Base-by-base conservation (phyloP, 2,113 vertebrate species). In the Rafetus swinhoei region DNA sequence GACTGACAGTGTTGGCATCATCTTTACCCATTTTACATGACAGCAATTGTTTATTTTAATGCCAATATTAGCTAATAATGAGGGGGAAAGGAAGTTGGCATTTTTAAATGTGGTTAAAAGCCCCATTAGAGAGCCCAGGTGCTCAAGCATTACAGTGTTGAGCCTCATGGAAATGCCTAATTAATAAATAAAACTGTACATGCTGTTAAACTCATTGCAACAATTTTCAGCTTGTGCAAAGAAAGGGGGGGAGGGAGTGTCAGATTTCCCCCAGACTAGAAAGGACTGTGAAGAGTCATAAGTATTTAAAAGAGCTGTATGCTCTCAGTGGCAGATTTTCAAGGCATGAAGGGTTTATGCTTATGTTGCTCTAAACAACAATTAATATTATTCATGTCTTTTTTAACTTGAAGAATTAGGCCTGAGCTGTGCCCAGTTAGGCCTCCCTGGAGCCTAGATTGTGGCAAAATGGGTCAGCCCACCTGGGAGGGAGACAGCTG, bases 401-500 rank as follows among this genome's bases (percentile, higher is more conserved):
- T 86, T 84, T 89, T 93, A 93, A 93, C 50, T 69, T 87, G 27
- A n/a, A 84, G 18, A 18, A 19, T 18, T 45, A 25, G 52, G 54
- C 60, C 84, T 45, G 16, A 82, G 90, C 82, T 81, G 9, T 1
- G 21, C 76, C 93, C 62, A 72, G 84, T 91, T 91, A 92, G 92
- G 86, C 86, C 88, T 93, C 92, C 81, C 21, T 74, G 57, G 96
- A 96, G 90, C 87, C 81, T 84, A 79, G 85, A 94, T 82, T 87
- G 24, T 90, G 93, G 87, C 82, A 94, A 81, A 88, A 29, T 90
- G 69, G 85, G 95, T 95, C 96, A 95, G 93, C 94, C 95, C 97
- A 97, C 96, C 95, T 97, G 97, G 95, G 97, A 97, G 81, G 69
- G 86, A 96, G 97, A 97, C 97, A 98, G 97, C 97, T 97, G 97